These are phyloP conservation scores for Porites evermanni DNA, from an alignment of 92 coral and sea anemone species.

Conservation along the genomic window DNA sequence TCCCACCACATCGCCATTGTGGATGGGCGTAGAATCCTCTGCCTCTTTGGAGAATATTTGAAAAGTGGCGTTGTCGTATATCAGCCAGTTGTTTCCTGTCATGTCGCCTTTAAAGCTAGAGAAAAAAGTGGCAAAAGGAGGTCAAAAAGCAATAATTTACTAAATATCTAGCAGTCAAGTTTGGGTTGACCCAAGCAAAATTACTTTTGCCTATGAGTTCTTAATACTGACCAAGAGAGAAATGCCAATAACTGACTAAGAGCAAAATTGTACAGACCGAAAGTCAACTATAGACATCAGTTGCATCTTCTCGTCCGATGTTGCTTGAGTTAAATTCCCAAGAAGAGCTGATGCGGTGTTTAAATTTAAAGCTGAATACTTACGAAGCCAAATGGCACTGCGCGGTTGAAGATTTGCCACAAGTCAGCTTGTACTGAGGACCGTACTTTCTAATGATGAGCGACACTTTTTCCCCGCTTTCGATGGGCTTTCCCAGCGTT, in stretches of 20 bases:
- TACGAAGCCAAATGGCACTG: conserved; percentile 30
- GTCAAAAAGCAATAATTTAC: too few relatives aligned
- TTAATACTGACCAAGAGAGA: too few relatives aligned
- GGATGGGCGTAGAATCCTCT: conserved; percentile 60
- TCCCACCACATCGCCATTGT: conserved; percentile 71
- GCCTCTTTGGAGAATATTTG: conserved; percentile 61
- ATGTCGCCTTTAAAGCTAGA: neutral
- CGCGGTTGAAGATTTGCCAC: conserved; percentile 18
- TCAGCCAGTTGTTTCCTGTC: conserved; percentile 54
- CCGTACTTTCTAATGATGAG: conserved; percentile 24
- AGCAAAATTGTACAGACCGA: too few relatives aligned
- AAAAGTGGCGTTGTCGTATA: conserved; percentile 35
- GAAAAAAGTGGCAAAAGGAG: neutral
- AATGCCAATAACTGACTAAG: too few relatives aligned
- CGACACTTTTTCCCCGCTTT: conserved; percentile 70
- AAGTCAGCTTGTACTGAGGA: conserved; percentile 35
- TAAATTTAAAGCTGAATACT: neutral
- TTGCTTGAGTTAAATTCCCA: neutral
- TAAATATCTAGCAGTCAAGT: too few relatives aligned
- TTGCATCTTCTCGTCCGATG: too few relatives aligned
- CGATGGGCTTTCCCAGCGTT: conserved; percentile 53
- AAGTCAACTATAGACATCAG: too few relatives aligned
- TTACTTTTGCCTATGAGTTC: too few relatives aligned
- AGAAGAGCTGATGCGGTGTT: neutral
- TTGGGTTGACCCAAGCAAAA: too few relatives aligned